Base-by-base conservation (phyloP, 2,888 invertebrate genomes). In the Brachynemurus nebulosus region DNA sequence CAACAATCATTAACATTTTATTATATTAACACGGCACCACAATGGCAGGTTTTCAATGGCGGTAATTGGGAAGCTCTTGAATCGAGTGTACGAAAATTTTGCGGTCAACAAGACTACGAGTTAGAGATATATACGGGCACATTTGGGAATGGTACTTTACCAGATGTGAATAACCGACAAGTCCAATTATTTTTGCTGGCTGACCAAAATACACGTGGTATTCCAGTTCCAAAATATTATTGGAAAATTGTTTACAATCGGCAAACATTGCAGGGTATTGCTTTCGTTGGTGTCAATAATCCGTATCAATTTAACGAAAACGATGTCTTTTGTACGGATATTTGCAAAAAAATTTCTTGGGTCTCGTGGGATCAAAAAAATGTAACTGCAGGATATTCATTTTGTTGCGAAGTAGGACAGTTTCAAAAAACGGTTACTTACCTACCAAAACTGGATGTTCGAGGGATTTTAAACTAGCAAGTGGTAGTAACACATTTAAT, bases 241-340 rank as follows among this genome's bases (percentile, higher is more conserved):
- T 78, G 72, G 69, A 76, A 75, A 53, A 70, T 77, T 3, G 66
- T 72, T 1, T 71, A 74, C 53, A 72, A 78, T 45, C 62, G 68
- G 1, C 53, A 53, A 1, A 62, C 58, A 1, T 62, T 66, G 7
- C 56, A 66, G 3, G 78, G 74, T 1, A 67, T 74, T 1, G 78
- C 72, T 2, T 71, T 78, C 52, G 55, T 80, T 5, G 70, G 74
- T 35, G 68, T 76, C 45, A 80, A 80, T 61, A 77, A 80, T 55
- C 78, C 79, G 0, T 59, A 63, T 47, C 46, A 58, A 9, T 52
- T 52, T 27, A 44, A 44, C 2, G 45, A 2, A 50, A 63, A 1
- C 54, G 64, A 3, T 66, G 65, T 25, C 65, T 66, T 47, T 48
- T 65, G 47, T 48, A 56, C 54, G 21, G 66, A 72, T 45, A 61